These are phyloP conservation scores for Lasioglossum albipes DNA, from an alignment of 1,140 invertebrate genomes.

Conservation along the genomic window DNA sequence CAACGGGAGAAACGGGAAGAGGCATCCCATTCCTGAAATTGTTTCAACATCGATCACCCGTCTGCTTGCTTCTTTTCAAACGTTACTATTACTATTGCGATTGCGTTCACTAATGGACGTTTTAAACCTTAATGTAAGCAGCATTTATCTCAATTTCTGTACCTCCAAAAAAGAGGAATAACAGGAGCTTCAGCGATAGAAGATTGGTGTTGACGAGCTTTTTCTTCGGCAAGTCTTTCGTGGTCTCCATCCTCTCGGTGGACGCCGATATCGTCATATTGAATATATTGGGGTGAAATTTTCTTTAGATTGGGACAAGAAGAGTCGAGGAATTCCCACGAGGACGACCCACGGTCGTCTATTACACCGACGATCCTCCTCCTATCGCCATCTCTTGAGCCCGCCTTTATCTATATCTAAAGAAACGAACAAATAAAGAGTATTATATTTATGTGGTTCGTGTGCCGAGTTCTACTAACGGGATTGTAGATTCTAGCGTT, in stretches of 20 bases:
- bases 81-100: too few species aligned
- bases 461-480: too few species aligned
- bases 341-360: conserved; percentile 25
- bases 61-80: too few species aligned
- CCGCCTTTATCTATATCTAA: conserved; percentile 28
- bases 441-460: too few species aligned
- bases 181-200: conserved; percentile 80
- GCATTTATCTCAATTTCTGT: conserved; percentile 26
- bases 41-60: too few species aligned
- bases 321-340: conserved; percentile 11
- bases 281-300: conserved; percentile 10
- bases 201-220: conserved; percentile 77
- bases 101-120: too few species aligned
- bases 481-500: too few species aligned
- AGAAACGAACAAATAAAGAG: not conserved
- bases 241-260: conserved; percentile 63
- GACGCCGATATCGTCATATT: conserved; percentile 64
- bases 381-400: conserved; percentile 28
- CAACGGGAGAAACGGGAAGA: conserved; percentile 87
- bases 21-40: conserved; percentile 85
- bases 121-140: too few species aligned
- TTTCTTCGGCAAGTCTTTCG: conserved; percentile 64
- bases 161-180: conserved; percentile 81
- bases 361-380: conserved; percentile 32
- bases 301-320: conserved; percentile 1